Percentiles rank a stretch among this genome's conserved stretches.
Evolutionary conservation across 1,140 invertebrate species (phyloP).

Genomic region (Steinernema khuongi): DNA sequence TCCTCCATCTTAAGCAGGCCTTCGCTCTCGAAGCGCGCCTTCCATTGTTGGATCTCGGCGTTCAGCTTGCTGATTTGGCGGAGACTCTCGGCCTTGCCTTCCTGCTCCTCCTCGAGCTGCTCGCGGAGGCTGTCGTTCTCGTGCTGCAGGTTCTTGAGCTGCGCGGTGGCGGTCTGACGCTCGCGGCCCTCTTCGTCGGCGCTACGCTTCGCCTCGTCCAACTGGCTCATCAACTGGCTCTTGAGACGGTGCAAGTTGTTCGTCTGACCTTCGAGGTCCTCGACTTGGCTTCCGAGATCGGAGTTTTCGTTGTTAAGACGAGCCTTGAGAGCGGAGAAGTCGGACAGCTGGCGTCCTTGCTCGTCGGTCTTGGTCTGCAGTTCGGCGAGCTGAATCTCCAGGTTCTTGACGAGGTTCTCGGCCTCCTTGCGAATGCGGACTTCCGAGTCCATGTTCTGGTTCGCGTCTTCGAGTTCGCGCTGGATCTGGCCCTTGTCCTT

Average conservation of each 20-base stretch:
- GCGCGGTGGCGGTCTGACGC: slow-evolving; percentile 58
- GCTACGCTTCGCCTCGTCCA: slow-evolving; percentile 92
- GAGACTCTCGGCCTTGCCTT: slow-evolving; percentile 67
- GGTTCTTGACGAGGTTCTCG: slow-evolving; percentile 52
- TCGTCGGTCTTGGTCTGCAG: slow-evolving; percentile 90
- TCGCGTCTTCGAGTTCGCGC: slow-evolving; percentile 55
- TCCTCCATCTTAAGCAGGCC: slow-evolving; percentile 91
- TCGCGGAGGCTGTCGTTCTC: slow-evolving; percentile 94
- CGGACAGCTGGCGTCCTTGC: slow-evolving; percentile 84
- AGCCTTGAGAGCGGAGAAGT: slow-evolving; percentile 92
- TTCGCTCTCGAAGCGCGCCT: slow-evolving; percentile 92
- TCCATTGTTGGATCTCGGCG: slow-evolving; percentile 85
- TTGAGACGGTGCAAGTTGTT: slow-evolving; percentile 94
- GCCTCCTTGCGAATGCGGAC: slow-evolving; percentile 49
- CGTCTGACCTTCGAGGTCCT: slow-evolving; percentile 77
- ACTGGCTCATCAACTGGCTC: slow-evolving; percentile 82
- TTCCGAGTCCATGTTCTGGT: slow-evolving; percentile 36
- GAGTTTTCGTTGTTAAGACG: slow-evolving; percentile 92
- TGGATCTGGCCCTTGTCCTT: slow-evolving; percentile 54
- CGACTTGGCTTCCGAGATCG: slow-evolving; percentile 84
- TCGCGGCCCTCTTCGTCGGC: slow-evolving; percentile 82
- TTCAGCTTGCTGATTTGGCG: slow-evolving; percentile 95
- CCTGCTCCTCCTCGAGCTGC: slow-evolving; percentile 87
- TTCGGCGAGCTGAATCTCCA: slow-evolving; percentile 68
- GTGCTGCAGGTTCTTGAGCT: slow-evolving; percentile 79